phyloP scores from a whole-genome alignment of 2,113 vertebrate species.

The Odocoileus virginianus region DNA sequence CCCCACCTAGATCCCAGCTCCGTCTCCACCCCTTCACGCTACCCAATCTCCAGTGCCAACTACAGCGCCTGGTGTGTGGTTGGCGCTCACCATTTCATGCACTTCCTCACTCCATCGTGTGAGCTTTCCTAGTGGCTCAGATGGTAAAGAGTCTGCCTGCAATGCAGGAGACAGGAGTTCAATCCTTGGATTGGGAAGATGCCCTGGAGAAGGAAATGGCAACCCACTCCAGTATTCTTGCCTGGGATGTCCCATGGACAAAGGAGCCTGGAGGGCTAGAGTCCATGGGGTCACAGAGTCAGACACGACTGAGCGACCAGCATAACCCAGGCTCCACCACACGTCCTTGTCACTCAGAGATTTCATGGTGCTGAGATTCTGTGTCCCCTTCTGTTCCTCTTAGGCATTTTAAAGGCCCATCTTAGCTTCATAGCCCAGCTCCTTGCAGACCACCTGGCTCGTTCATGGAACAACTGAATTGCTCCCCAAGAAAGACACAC shows the following conservation, averaged over 20 bases:
- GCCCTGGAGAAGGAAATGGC: neutral
- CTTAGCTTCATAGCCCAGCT: neutral
- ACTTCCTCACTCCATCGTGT: neutral
- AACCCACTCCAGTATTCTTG: neutral
- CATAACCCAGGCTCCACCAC: neutral
- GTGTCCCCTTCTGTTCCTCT: neutral
- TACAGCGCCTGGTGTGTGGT: rapidly evolving
- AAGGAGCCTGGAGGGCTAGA: neutral
- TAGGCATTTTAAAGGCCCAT: rapidly evolving
- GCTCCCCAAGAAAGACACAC: neutral
- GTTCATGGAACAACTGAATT: neutral
- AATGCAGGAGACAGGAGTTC: neutral
- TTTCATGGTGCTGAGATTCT: neutral
- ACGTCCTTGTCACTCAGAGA: no score
- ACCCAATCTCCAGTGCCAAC: neutral
- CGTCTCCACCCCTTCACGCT: neutral
- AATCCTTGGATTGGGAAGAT: neutral
- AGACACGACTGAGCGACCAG: neutral
- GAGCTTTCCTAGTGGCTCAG: neutral
- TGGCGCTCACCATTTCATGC: rapidly evolving
- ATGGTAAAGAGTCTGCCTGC: neutral
- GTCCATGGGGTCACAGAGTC: neutral
- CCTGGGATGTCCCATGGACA: neutral
- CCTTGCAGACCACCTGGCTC: neutral
- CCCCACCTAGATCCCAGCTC: neutral